A percentile compares a stretch with the other conserved stretches of the same genome.
Evolutionary conservation across 2,113 vertebrate species (phyloP).

Genomic region (crab-eating macaque (Macaca fascicularis)): T2T-MFA8v1.1 NC_088387.1:61989501-61990000

Average conservation of each 20-base stretch:
- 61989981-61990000: not conserved
- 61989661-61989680: not conserved
- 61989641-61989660: not conserved
- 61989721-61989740: not conserved
- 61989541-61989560: not conserved
- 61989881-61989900: not conserved
- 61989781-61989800: not conserved
- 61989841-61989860: not conserved
- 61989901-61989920: not conserved
- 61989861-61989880: not conserved
- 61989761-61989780: too few species aligned
- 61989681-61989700: not conserved
- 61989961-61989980: not conserved
- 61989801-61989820: not conserved
- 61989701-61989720: not conserved
- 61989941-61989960: not conserved
- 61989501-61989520: not conserved
- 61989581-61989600: conserved; percentile 46
- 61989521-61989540: not conserved
- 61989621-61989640: not conserved
- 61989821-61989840: not conserved
- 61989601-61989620: not conserved
- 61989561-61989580: not conserved
- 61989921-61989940: not conserved
- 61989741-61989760: not conserved